A percentile compares a stretch with the other conserved stretches of the same genome.
These are phyloP conservation scores for Tangara arthus DNA, from an alignment of 2,797 vertebrate species.

Conservation along the genomic window DNA sequence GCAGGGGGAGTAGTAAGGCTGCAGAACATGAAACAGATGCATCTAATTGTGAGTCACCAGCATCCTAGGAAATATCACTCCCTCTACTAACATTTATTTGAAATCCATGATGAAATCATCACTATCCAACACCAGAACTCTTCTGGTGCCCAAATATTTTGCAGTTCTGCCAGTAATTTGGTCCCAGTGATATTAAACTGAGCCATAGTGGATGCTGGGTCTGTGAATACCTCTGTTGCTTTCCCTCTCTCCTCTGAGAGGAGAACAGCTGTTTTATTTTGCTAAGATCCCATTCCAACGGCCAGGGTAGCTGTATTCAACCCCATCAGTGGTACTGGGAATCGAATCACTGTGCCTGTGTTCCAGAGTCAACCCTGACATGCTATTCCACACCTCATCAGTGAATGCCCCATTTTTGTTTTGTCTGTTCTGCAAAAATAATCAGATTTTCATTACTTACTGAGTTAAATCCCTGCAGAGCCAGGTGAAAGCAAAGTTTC, in stretches of 20 bases:
- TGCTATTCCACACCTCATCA: constrained; percentile 50
- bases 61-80: constrained; percentile 8
- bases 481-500: constrained; percentile 37
- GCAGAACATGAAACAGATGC: neutral
- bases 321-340: neutral
- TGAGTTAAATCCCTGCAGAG: constrained; percentile 14
- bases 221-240: neutral
- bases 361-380: constrained; percentile 23
- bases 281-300: neutral
- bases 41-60: neutral
- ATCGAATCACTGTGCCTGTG: neutral
- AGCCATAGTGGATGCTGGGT: neutral
- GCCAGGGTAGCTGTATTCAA: neutral
- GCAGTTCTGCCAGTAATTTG: neutral
- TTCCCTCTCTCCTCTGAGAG: neutral
- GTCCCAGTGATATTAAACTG: neutral
- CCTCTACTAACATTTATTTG: neutral
- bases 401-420: constrained; percentile 22
- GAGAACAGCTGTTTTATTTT: constrained; percentile 3
- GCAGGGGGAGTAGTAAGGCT: neutral
- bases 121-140: neutral
- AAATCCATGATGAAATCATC: constrained; percentile 1
- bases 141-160: neutral
- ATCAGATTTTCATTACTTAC: constrained; percentile 50
- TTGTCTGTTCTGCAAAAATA: constrained; percentile 44